Evolutionary conservation across 2,888 invertebrate genomes (phyloP).

Genomic region (Onchidella celtica): DNA sequence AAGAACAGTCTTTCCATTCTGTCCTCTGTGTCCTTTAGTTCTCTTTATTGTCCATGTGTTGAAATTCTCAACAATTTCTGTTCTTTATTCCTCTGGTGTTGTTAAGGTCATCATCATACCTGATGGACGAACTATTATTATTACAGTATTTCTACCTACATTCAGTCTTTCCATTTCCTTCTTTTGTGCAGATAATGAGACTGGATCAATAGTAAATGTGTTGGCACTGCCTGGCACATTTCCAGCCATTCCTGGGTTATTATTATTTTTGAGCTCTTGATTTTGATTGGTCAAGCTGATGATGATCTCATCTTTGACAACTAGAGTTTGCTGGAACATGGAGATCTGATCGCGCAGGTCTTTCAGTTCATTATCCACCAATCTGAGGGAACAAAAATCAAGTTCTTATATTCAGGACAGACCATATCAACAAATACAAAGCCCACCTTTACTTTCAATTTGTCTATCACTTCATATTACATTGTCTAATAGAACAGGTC

Average conservation of each 20-base stretch:
- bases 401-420: neutral
- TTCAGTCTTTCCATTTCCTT: conserved; percentile 62
- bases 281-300: conserved; percentile 79
- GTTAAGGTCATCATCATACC: too few species aligned
- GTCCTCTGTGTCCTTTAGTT: too few species aligned
- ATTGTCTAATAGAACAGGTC: too few species aligned
- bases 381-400: conserved; percentile 51
- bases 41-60: too few species aligned
- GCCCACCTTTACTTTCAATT: too few species aligned
- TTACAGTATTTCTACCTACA: conserved; percentile 53
- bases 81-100: too few species aligned
- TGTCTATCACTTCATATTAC: too few species aligned
- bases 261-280: conserved; percentile 70
- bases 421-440: too few species aligned
- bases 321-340: conserved; percentile 78
- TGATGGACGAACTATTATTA: too few species aligned
- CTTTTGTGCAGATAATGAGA: conserved; percentile 52
- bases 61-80: too few species aligned
- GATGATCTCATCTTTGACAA: conserved; percentile 79
- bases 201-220: conserved; percentile 28
- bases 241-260: conserved; percentile 5
- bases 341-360: conserved; percentile 69
- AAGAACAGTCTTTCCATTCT: too few species aligned
- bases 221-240: conserved; percentile 12
- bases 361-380: conserved; percentile 71